Evolutionary conservation across 2,888 invertebrate genomes (phyloP).

Genomic region (Dasysyrphus albostriatus): DNA sequence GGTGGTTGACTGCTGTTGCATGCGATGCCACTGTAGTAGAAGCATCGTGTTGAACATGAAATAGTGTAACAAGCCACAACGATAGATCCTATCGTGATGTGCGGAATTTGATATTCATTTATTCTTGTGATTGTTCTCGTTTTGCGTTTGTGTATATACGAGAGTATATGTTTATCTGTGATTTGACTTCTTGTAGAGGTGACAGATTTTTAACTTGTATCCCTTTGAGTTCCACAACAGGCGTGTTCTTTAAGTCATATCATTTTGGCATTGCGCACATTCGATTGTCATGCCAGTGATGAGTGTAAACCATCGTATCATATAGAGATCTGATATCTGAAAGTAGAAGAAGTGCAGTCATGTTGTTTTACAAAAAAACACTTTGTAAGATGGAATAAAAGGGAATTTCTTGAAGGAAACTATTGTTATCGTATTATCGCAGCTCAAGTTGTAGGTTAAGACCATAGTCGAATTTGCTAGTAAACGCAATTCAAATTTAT

Average conservation of each 20-base stretch:
- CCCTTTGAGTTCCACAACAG: conserved; percentile 45
- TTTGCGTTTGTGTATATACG: conserved; percentile 38
- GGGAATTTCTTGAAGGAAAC: no score
- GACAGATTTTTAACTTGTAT: conserved; percentile 75
- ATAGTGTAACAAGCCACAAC: conserved; percentile 68
- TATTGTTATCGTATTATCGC: conserved; percentile 31
- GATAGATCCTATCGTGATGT: conserved; percentile 70
- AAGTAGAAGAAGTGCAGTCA: conserved; percentile 33
- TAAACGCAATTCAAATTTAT: neutral
- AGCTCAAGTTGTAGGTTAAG: neutral
- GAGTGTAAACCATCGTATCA: neutral
- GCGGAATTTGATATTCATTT: conserved; percentile 71
- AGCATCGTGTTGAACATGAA: conserved; percentile 71
- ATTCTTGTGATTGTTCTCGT: conserved; percentile 73
- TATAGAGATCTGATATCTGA: conserved; percentile 47
- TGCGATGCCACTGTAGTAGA: conserved; percentile 2
- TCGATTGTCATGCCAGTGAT: conserved; percentile 28
- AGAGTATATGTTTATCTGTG: conserved; percentile 54
- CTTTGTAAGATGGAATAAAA: conserved; percentile 32
- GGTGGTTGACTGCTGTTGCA: neutral
- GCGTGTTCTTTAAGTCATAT: conserved; percentile 51
- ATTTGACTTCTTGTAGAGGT: conserved; percentile 72
- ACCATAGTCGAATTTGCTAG: conserved; percentile 50
- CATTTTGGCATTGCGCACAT: conserved; percentile 28
- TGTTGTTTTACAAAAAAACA: conserved; percentile 59